Base-by-base conservation (phyloP, 2,797 vertebrate genomes). In the Rachycentron canadum region DNA sequence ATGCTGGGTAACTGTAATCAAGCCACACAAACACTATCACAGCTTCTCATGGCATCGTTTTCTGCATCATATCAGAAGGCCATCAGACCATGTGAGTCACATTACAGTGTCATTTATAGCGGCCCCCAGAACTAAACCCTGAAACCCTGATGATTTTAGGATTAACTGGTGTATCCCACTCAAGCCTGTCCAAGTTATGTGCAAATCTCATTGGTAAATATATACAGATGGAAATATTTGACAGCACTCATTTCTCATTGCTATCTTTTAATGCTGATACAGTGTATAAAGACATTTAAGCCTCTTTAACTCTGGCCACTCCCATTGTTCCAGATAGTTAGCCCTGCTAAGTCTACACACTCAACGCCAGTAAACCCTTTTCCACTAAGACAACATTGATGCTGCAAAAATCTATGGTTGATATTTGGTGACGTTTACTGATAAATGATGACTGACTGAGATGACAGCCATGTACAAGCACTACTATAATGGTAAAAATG, bases 171-270 rank as follows among this genome's bases (percentile, higher is more conserved):
- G 26, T 47, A 80, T 84, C 81, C 82, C 64, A 23, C 69, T 76
- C 56, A 61, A 84, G 67, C 50, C 75, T 34, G 34, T 47, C 69
- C 68, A 63, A 69, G 55, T 76, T 75, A 79, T n/a, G 57, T 74
- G 82, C 70, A 89, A 87, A 90, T 90, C 85, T 87, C 79, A 63
- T 61, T 45, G 62, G 71, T 86, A 79, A 81, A 89, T 78, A 81
- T 68, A 70, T 60, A 73, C 69, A 74, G 69, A 79, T 55, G 34
- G 38, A 81, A 75, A 89, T 75, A 75, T 73, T 68, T 86, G 79
- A 86, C 75, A 66, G 69, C 65, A 26, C 70, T 72, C 55, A 69
- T 58, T 68, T 55, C 59, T 79, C 62, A 55, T 55, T 50, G 64
- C 62, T 73, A n/a, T 76, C 14, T 69, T 78, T 79, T 61, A 64